Base-by-base conservation (phyloP, 2,797 vertebrate species). In the Ctenosaura bakeri region DNA sequence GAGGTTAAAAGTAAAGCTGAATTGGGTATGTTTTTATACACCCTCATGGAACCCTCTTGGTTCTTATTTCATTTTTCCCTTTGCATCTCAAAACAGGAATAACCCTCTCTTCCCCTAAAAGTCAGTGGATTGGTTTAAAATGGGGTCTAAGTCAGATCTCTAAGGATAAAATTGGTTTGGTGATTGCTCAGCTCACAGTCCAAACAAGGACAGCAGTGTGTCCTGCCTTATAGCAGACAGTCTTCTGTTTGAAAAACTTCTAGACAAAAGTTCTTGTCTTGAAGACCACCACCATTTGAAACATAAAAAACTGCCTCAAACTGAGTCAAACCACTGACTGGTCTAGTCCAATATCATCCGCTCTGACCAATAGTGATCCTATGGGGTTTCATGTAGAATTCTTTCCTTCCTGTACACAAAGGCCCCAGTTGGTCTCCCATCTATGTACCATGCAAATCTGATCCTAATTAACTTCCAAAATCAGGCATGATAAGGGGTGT, bases 11-110 rank as follows among this genome's bases (percentile, higher is more conserved):
- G 69, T 59, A 54, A 42, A 90, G 69, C 42, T 87, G 18, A 87
- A 73, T 62, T 80, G 54, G 5, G 1, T 1, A 4, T 18, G n/a
- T 46, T 71, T 88, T 62, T 64, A 29, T 29, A 5, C 81, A 2
- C 77, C 6, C 66, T 64, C 0, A 0, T 16, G 77, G n/a, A 7
- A 2, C 71, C 10, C 18, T 18, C 18, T 64, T 0, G 50, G 10
- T 87, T 16, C 54, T 90, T 26, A 18, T 32, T 71, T 86, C 0
- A 9, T 1, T 73, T 86, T 90, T 24, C 12, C 24, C 56, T 32
- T 52, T 77, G 9, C 54, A 20, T 18, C 29, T 56, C 64, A 77
- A 59, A 89, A 59, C 64, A 46, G 81, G 86, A 90, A 54, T n/a
- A 9, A 0, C 52, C 59, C 26, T 82, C 62, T 8, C 32, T 2